Percentiles rank a stretch among this genome's conserved stretches.
Evolutionary conservation across 2,888 invertebrate species (phyloP).

Genomic region (Lithophane socia): DNA sequence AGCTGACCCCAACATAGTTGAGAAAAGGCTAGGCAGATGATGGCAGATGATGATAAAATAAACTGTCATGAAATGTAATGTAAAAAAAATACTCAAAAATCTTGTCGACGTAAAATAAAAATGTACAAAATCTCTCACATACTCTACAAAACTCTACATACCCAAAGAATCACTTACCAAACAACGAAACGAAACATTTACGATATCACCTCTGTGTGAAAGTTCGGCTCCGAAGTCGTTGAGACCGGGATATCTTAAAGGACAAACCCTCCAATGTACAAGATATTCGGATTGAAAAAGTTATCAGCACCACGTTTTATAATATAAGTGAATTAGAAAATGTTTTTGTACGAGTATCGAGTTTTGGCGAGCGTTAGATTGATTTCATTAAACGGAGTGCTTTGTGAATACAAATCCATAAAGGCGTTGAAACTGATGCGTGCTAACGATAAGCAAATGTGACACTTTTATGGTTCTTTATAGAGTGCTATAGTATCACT

Average conservation of each 20-base stretch:
- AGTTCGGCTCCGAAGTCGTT: conserved; percentile 56
- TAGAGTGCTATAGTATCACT: conserved; percentile 45
- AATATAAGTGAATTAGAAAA: conserved; percentile 59
- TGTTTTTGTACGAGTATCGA: conserved; percentile 45
- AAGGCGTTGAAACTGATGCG: conserved; percentile 48
- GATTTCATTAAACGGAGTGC: conserved; percentile 60
- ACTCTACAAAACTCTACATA: neutral
- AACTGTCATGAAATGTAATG: neutral
- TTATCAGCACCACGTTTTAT: conserved; percentile 45
- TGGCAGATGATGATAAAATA: too few relatives aligned
- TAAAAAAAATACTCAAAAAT: conserved; percentile 9
- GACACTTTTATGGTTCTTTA: conserved; percentile 54
- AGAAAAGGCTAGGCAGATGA: too few relatives aligned
- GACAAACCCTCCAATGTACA: conserved; percentile 55
- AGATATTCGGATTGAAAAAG: conserved; percentile 59
- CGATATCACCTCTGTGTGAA: conserved; percentile 60
- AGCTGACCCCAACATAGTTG: too few relatives aligned
- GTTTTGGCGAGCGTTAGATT: conserved; percentile 29
- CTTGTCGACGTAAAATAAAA: neutral
- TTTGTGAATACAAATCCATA: conserved; percentile 57
- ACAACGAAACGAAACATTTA: conserved; percentile 45
- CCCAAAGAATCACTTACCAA: conserved; percentile 54
- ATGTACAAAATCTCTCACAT: conserved; percentile 22
- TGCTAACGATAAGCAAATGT: conserved; percentile 50
- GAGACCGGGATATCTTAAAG: conserved; percentile 52